Conservation (phyloP, 1,140 invertebrate genomes). For the Microplitis demolitor region DNA sequence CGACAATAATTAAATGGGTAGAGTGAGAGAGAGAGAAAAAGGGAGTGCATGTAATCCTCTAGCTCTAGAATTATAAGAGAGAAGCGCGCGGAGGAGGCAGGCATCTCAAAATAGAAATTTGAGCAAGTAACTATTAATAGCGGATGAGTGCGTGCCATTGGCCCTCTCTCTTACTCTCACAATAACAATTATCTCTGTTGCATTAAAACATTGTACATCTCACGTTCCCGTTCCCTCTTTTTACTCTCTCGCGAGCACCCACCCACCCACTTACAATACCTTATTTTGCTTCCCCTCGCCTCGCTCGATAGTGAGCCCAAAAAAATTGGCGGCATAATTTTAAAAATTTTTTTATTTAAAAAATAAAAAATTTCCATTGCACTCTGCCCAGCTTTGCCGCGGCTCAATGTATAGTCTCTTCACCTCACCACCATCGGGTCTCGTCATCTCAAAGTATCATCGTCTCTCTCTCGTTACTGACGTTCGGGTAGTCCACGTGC, state of each 20-base stretch:
- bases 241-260: too few species aligned
- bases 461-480: slow-evolving; percentile 33
- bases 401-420: not conserved
- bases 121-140: slow-evolving; percentile 45
- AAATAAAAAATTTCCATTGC: not conserved
- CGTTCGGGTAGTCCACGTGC: slow-evolving; percentile 53
- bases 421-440: not conserved
- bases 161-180: slow-evolving; percentile 13
- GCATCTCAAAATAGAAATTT: slow-evolving; percentile 39
- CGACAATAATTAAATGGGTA: too few species aligned
- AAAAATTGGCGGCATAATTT: too few species aligned
- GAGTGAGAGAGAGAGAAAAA: too few species aligned
- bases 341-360: too few species aligned
- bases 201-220: not conserved
- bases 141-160: slow-evolving; percentile 38
- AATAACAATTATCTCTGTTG: not conserved
- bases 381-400: not conserved
- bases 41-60: slow-evolving; percentile 5
- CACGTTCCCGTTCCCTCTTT: not conserved
- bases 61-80: slow-evolving; percentile 1
- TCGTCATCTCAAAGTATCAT: not conserved
- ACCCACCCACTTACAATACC: too few species aligned
- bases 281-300: too few species aligned
- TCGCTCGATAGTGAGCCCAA: too few species aligned
- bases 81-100: slow-evolving; percentile 20